phyloP scores from a whole-genome alignment of 2,113 vertebrate genomes.

The Laticauda colubrina region DNA sequence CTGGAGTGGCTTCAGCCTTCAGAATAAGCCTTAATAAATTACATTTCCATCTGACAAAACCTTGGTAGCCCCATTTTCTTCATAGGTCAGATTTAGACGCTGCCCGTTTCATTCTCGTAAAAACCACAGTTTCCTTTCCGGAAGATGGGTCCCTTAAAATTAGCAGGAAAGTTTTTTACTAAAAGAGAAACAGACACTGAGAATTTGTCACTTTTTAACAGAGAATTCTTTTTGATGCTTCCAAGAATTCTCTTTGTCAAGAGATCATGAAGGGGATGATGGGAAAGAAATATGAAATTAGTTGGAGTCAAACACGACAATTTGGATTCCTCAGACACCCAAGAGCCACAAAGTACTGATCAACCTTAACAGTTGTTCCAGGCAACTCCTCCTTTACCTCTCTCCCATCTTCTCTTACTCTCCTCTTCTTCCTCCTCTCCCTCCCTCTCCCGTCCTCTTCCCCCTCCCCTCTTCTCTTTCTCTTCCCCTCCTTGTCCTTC shows the following conservation, averaged over 20 bases:
- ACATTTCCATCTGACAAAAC: not conserved
- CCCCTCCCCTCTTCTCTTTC: not conserved
- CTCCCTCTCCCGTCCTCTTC: not conserved
- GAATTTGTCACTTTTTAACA: not conserved
- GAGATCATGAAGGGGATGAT: not conserved
- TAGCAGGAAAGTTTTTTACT: not conserved
- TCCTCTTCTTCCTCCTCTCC: too few species aligned
- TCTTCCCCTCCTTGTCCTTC: too few species aligned
- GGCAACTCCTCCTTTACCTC: not conserved
- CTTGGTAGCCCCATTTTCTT: too few species aligned
- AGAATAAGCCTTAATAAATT: not conserved
- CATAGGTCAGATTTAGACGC: too few species aligned
- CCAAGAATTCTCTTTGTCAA: not conserved
- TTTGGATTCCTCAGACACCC: not conserved
- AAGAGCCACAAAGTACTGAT: not conserved
- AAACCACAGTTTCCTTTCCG: not conserved
- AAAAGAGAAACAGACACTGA: not conserved
- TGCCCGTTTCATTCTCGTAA: too few species aligned
- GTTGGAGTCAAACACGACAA: not conserved
- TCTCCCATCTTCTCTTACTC: not conserved
- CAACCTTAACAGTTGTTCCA: not conserved
- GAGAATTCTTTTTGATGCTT: not conserved
- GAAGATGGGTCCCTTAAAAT: not conserved
- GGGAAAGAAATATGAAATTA: not conserved
- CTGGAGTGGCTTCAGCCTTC: not conserved